Evolutionary conservation across 2,113 vertebrate genomes (phyloP), one percentile per base, ranked within the genome.

Genomic region (Trachemys scripta): DNA sequence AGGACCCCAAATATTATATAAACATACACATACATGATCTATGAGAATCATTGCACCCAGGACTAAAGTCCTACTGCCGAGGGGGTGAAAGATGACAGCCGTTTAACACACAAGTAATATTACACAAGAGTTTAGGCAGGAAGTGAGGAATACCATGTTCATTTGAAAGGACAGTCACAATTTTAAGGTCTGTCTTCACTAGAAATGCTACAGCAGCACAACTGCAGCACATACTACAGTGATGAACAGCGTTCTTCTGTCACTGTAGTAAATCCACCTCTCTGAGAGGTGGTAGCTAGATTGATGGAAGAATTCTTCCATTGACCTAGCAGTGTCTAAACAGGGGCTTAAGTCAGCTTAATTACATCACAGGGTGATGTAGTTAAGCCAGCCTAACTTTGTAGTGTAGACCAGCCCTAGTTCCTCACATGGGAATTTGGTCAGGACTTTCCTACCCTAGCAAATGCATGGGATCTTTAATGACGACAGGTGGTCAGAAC

Each of bases 1-100:
- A 69, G 35, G 35, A 35, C 4, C 16, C 13, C 16, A 0, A 51
- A 65, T 54, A 72, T 49, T 69, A 8, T n/a, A 8, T 0, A 0
- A 20, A 22, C 4, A 0, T 24, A n/a, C 12, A 2, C 3, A 0
- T 24, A n/a, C 12, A 2, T 65, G 51, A 31, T 24, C 6, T 42
- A 16, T 80, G 51, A 89, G 35, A 82, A 54, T 1, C 50, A 20
- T 6, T 83, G 45, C 84, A 69, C 45, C 69, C 47, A 82, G 27
- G 82, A 13, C 83, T 82, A 42, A 85, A 69, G 31, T 79, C 81
- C 86, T 87, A 16, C 20, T 85, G 78, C 76, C 42, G 51, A 1
- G 38, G 17, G 9, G 7, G 1, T 6, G 31, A 87, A 80, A 47
- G 50, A 31, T 0, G 76, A 25, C 53, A 19, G 47, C 62, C 49